These are phyloP conservation scores for Parasteatoda tepidariorum DNA, from an alignment of 1,140 invertebrate genomes.

Conservation along the genomic window DNA sequence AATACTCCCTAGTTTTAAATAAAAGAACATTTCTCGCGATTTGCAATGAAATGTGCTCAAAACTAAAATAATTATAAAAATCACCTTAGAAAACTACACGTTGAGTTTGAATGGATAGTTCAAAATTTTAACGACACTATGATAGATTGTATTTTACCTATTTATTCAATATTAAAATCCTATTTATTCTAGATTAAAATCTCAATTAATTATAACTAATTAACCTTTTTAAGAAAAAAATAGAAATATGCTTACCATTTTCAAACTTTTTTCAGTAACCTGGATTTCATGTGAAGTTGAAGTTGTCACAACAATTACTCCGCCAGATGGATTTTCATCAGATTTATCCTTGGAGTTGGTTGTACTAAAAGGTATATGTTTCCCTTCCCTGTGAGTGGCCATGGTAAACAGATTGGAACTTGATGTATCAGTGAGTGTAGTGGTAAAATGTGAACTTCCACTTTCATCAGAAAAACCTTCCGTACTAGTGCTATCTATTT, in stretches of 20 bases:
- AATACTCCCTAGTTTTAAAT: too few species aligned
- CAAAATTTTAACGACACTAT: too few species aligned
- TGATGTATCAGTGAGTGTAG: not conserved
- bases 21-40: too few species aligned
- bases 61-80: too few species aligned
- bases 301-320: not conserved
- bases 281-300: not conserved
- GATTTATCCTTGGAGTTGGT: not conserved
- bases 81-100: too few species aligned
- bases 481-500: too few species aligned
- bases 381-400: not conserved
- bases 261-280: not conserved
- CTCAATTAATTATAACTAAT: not conserved
- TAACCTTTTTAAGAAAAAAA: not conserved
- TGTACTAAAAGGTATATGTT: conserved; percentile 1
- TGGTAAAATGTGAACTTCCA: not conserved
- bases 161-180: too few species aligned
- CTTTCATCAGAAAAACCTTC: too few species aligned
- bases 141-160: too few species aligned
- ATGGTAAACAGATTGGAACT: not conserved
- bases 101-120: too few species aligned
- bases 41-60: too few species aligned
- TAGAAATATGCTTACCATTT: not conserved
- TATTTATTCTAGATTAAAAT: too few species aligned
- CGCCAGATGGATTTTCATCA: not conserved